Conservation (phyloP, 2,888 invertebrate species). For the Halictus ligatus region DNA sequence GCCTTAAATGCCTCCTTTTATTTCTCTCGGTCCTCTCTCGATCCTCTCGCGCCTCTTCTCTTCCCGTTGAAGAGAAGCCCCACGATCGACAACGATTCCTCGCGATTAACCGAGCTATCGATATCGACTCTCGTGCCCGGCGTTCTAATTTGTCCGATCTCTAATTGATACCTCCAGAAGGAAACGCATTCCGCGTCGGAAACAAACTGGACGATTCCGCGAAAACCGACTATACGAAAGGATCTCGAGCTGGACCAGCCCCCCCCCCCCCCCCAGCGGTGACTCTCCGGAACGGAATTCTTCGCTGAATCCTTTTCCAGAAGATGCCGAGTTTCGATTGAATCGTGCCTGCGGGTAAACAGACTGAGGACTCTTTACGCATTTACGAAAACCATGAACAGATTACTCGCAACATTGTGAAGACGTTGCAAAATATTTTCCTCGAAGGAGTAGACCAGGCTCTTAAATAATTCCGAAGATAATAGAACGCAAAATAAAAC, state of each 20-base stretch:
- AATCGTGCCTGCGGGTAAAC: neutral
- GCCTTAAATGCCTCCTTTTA: conserved; percentile 49
- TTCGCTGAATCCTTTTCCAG: conserved; percentile 13
- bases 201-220: conserved; percentile 36
- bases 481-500: neutral
- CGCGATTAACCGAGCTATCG: conserved; percentile 27
- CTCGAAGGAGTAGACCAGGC: neutral
- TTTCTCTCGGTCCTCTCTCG: neutral
- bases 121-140: conserved; percentile 31
- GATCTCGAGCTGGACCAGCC: conserved; percentile 34
- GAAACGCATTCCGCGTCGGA: conserved; percentile 37
- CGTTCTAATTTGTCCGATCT: conserved; percentile 50
- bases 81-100: conserved; percentile 1
- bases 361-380: no score
- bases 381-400: neutral
- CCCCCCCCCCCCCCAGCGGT: no score
- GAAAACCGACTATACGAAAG: conserved; percentile 8
- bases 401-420: no score
- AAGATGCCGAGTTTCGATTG: neutral
- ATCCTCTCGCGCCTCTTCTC: neutral
- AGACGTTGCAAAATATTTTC: neutral
- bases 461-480: no score
- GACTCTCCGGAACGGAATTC: conserved; percentile 2
- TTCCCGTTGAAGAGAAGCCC: neutral
- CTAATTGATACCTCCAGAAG: conserved; percentile 38